Evolutionary conservation across 2,113 vertebrate species (phyloP), one percentile per base, ranked within the genome.

Genomic region (Myotis yumanensis): DNA sequence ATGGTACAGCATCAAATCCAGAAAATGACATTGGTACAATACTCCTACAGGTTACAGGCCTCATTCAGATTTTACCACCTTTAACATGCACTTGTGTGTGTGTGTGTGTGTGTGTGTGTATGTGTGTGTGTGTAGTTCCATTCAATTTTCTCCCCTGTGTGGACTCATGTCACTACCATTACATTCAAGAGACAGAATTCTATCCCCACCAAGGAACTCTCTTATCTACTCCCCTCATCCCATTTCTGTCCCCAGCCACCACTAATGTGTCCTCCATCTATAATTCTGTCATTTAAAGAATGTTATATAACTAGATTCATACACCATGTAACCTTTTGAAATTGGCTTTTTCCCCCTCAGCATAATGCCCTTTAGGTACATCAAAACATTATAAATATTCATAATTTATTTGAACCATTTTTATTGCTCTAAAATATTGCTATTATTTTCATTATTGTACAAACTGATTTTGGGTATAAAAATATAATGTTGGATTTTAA

Each of bases 351-450:
- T 54, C 52, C 66, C 17, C 15, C 48, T 93, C 59, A 25, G 20
- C 22, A 43, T 76, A 76, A 76, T 25, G 35, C 11, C n/a, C 51
- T 68, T 83, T 80, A 75, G 22, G 48, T 30, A 10, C 18, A 48
- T 6, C 17, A 93, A 59, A 30, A 43, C 83, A 37, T 51, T 85
- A 14, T 23, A 71, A 23, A 5, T 81, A 80, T 91, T 40, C 37
- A 12, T 35, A 35, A 35, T 30, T 82, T 54, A 28, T 75, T n/a
- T 77, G 11, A 37, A 52, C 32, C 32, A 17, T 43, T 93, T 91
- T 75, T 46, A 83, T 25, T 69, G 62, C 32, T 89, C 22, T 93
- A 25, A 93, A 92, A 93, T 30, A 86, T 18, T 79, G 43, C 73
- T 72, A 66, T 46, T 62, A 84, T 71, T 84, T 89, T 85, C 32